Percentiles rank a stretch among this genome's conserved stretches.
These are phyloP conservation scores for Caenorhabditis brenneri DNA, from an alignment of 1,140 invertebrate genomes.

Conservation along the genomic window DNA sequence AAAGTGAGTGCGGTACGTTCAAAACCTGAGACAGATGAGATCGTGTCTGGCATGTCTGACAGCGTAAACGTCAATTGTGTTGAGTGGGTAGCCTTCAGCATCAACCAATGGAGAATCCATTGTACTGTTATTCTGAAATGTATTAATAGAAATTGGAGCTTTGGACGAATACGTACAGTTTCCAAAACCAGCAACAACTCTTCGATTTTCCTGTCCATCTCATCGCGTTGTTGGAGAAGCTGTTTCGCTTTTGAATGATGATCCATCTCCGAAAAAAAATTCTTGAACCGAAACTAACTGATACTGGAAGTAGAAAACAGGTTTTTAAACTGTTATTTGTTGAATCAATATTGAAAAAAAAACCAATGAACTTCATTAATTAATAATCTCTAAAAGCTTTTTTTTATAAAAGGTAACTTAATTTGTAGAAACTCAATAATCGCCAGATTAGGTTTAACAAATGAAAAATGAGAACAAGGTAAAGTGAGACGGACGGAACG, in stretches of 20 bases:
- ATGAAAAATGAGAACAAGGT: too few species aligned
- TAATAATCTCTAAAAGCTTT: too few species aligned
- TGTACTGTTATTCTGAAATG: slow-evolving; percentile 39
- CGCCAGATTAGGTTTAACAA: too few species aligned
- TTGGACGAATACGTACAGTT: neutral
- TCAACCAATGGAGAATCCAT: slow-evolving; percentile 50
- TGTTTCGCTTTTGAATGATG: slow-evolving; percentile 35
- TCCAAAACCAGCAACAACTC: slow-evolving; percentile 18
- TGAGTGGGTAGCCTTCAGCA: slow-evolving; percentile 45
- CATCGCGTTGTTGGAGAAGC: slow-evolving; percentile 42
- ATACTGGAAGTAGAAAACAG: too few species aligned
- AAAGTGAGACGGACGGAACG: too few species aligned
- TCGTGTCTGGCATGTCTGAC: slow-evolving; percentile 46
- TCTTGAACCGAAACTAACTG: too few species aligned
- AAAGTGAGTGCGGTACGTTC: neutral
- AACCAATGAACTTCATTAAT: too few species aligned
- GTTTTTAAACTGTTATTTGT: too few species aligned
- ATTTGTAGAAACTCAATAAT: too few species aligned
- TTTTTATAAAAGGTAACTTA: too few species aligned
- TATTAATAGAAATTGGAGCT: neutral
- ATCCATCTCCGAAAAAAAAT: slow-evolving; percentile 1
- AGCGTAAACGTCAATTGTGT: slow-evolving; percentile 47
- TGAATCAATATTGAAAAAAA: too few species aligned
- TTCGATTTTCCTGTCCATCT: slow-evolving; percentile 39
- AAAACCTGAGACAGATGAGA: slow-evolving; percentile 26